Conservation (phyloP, 1,140 invertebrate species). For the Littorina saxatilis region DNA sequence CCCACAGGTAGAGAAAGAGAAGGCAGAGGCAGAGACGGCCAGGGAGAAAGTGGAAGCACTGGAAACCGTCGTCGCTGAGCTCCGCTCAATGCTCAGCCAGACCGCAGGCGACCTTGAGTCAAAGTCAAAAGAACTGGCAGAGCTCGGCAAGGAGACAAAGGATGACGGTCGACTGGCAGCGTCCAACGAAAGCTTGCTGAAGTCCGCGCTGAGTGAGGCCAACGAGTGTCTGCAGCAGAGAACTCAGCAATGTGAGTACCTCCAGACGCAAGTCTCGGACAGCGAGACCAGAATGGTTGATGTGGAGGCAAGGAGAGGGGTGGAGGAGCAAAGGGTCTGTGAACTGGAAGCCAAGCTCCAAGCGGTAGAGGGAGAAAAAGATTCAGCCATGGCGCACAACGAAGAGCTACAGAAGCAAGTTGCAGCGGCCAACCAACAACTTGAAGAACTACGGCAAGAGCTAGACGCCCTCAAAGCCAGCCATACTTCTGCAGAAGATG, state of each 20-base stretch:
- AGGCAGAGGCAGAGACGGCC: constrained; percentile 5
- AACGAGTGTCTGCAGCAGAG: constrained; percentile 7
- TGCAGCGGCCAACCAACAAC: not conserved
- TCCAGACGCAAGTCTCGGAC: not conserved
- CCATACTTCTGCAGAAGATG: not conserved
- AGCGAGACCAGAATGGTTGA: not conserved
- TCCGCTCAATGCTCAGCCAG: constrained; percentile 52
- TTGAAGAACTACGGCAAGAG: not conserved
- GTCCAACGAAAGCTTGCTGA: constrained; percentile 13
- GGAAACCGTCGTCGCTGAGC: constrained; percentile 38
- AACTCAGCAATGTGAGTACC: not conserved
- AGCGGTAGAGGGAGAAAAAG: constrained; percentile 1
- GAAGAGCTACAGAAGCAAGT: not conserved
- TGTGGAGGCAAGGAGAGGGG: not conserved
- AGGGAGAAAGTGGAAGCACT: constrained; percentile 27
- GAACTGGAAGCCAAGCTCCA: constrained; percentile 18
- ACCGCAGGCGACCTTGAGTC: constrained; percentile 42
- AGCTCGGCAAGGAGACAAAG: constrained; percentile 32
- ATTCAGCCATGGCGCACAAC: not conserved
- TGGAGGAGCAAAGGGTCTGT: not conserved
- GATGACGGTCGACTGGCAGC: not conserved
- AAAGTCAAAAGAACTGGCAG: constrained; percentile 39
- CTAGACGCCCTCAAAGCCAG: not conserved
- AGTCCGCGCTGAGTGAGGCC: constrained; percentile 21
- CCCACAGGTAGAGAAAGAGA: constrained; percentile 7